Conservation (phyloP, 2,113 vertebrate genomes). For the Catharus bicknelli region DNA sequence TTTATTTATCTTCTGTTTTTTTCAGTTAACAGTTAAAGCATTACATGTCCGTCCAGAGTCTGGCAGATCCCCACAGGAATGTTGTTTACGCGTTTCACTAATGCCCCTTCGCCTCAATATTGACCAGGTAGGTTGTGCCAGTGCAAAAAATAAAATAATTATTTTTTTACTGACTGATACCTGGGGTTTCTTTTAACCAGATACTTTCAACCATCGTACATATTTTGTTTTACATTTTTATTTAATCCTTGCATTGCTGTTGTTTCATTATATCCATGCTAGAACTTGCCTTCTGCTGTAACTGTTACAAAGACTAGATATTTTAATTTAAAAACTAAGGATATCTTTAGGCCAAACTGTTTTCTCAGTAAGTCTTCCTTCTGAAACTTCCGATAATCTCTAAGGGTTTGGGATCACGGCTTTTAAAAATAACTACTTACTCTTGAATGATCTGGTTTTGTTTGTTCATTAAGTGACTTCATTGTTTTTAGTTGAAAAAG, state of each 20-base stretch:
- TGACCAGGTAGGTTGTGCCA: slow-evolving; percentile 84
- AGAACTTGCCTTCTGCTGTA: neutral
- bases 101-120: slow-evolving; percentile 98
- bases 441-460: neutral
- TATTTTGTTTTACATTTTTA: neutral
- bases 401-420: neutral
- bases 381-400: neutral
- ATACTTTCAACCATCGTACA: neutral
- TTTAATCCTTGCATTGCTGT: neutral
- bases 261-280: neutral
- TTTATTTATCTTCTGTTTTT: neutral
- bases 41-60: slow-evolving; percentile 94
- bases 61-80: slow-evolving; percentile 90
- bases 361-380: neutral
- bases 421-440: neutral
- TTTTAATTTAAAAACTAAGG: neutral
- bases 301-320: neutral
- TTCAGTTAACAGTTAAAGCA: slow-evolving; percentile 89
- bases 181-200: neutral
- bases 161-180: neutral
- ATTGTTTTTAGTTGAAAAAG: neutral
- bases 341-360: neutral
- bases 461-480: neutral
- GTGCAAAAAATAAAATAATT: neutral
- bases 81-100: slow-evolving; percentile 91